Evolutionary conservation across 1,140 invertebrate species (phyloP), one percentile per base, ranked within the genome.

Genomic region (Hyles euphorbiae): DNA sequence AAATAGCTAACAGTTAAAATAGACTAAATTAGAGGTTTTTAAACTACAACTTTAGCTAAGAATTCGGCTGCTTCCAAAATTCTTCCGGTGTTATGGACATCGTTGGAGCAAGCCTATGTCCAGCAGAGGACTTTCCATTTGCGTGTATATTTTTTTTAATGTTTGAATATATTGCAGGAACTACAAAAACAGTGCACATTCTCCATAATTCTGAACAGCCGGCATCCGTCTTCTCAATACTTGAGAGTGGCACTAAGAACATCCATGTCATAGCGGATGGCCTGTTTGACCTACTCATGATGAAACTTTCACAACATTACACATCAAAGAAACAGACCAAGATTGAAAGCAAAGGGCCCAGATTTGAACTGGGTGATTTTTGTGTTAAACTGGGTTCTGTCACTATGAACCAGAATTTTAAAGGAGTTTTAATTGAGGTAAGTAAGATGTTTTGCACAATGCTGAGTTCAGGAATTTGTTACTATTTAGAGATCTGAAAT

Each of bases 201-300:
- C 90, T 99, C 1, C 97, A 98, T 84, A 97, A 98, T 88, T 98
- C 96, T 0, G 98, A 99, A 81, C 96, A 98, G 73, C 98, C 98
- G 2, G 96, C 96, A 0, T 96, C 97, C 0, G 96, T 97, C 8
- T 99, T 98, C 88, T 94, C 97, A 5, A 93, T 98, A 9, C 89
- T 98, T 3, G 98, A 99, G 77, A 96, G 94, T 67, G 94, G 95
- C 2, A 94, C 92, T 44, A 96, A 97, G 80, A 93, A 93, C 46
- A 94, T 97, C 8, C 95, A 96, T 34, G 89, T 99, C 0, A 94
- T 97, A 34, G 96, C 97, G 0, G 98, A 99, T 84, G 93, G 93
- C 0, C 89, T 98, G 3, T 98, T 98, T 78, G 97, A 98, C 83
- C 84, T 98, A 34, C 87, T 99, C 0, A 96, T 99, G 93, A 90